Evolutionary conservation across 2,888 invertebrate genomes (phyloP).

Genomic region (Sepioteuthis lessoniana): DNA sequence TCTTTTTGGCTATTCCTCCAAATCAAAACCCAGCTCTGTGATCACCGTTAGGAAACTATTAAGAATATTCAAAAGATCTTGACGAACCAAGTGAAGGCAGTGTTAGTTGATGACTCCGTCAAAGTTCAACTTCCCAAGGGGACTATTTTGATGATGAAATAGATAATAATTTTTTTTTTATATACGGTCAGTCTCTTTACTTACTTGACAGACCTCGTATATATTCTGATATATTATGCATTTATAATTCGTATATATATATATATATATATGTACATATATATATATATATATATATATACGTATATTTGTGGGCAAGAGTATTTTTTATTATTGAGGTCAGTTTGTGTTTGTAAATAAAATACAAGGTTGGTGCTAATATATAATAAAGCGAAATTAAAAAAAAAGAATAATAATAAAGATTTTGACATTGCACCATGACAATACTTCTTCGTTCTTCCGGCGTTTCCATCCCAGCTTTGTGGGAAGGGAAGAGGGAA

Average conservation of each 20-base stretch:
- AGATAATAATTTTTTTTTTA: no score
- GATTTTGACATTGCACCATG: neutral
- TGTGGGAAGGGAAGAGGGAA: neutral
- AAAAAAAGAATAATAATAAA: neutral
- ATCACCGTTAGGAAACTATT: no score
- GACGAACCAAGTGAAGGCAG: no score
- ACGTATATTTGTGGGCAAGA: neutral
- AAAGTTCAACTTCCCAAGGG: no score
- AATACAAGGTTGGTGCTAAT: neutral
- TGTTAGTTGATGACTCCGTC: no score
- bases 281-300: neutral
- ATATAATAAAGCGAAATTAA: neutral
- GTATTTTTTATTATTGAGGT: neutral
- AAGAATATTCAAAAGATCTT: no score
- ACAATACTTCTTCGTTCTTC: neutral
- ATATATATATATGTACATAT: neutral
- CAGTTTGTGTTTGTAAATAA: neutral
- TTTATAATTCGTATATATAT: neutral
- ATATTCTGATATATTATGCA: no score
- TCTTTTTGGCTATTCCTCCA: no score
- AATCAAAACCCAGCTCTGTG: no score
- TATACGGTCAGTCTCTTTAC: no score
- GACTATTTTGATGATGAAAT: no score
- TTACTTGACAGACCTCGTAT: no score
- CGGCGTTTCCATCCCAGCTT: neutral